Conservation (phyloP, 2,113 vertebrate genomes). For the Nestor notabilis region DNA sequence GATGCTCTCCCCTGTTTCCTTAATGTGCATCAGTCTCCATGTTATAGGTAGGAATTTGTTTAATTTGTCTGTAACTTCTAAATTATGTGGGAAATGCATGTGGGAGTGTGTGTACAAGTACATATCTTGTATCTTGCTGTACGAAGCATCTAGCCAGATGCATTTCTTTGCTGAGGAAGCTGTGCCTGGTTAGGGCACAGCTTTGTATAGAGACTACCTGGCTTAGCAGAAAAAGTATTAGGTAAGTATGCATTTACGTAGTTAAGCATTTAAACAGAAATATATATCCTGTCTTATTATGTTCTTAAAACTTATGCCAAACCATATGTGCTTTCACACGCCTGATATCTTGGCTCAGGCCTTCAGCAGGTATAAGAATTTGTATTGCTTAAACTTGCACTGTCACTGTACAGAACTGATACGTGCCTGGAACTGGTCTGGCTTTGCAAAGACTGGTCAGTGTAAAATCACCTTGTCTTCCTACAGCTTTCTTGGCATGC, state of each 20-base stretch:
- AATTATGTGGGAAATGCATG: accelerated
- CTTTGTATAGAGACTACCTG: neutral
- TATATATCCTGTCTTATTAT: neutral
- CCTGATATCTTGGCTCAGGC: neutral
- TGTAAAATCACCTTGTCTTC: neutral
- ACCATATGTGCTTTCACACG: neutral
- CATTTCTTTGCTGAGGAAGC: neutral
- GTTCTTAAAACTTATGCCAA: neutral
- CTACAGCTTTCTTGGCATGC: neutral
- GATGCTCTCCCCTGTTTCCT: neutral
- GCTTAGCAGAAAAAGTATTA: neutral
- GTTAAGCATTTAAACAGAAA: slow-evolving; percentile 4
- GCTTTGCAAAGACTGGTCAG: neutral
- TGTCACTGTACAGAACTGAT: neutral
- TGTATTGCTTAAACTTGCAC: neutral
- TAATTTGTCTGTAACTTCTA: neutral
- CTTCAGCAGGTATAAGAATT: neutral
- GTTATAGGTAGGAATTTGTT: neutral
- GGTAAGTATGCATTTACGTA: neutral
- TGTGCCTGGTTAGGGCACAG: neutral
- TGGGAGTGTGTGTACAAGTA: neutral
- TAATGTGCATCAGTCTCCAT: neutral
- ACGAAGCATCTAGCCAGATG: neutral
- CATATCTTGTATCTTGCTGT: neutral
- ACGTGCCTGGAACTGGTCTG: neutral